Evolutionary conservation across 1,140 invertebrate species (phyloP).

Genomic region (Sitodiplosis mosellana): DNA sequence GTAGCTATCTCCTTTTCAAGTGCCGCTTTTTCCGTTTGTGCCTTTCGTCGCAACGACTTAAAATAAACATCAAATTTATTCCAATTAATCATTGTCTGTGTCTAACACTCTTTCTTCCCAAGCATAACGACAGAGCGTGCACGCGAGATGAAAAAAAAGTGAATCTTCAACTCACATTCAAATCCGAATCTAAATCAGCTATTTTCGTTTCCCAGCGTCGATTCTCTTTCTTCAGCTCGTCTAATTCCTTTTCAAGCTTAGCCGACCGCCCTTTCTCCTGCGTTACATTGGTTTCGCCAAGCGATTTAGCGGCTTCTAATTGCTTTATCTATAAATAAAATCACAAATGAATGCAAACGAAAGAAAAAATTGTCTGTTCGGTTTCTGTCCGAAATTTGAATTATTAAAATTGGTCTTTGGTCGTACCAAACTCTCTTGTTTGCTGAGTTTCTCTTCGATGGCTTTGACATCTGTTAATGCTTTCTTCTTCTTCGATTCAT

Average conservation of each 20-base stretch:
- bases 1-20: constrained; percentile 33
- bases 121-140: too few relatives aligned
- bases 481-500: constrained; percentile 18
- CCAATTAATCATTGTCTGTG: constrained; percentile 6
- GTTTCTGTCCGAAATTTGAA: too few relatives aligned
- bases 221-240: constrained; percentile 33
- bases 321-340: constrained; percentile 11
- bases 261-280: constrained; percentile 33
- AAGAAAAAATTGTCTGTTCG: too few relatives aligned
- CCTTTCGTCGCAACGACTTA: constrained; percentile 18
- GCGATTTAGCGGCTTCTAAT: constrained; percentile 13
- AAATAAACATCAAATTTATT: constrained; percentile 23
- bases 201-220: constrained; percentile 18
- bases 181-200: constrained; percentile 22
- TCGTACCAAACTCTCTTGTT: constrained; percentile 15
- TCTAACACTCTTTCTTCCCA: not conserved
- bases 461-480: constrained; percentile 16
- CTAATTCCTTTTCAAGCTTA: constrained; percentile 41
- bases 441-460: constrained; percentile 20
- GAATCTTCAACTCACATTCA: constrained; percentile 10
- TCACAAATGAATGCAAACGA: too few relatives aligned
- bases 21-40: constrained; percentile 8
- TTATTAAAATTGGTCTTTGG: too few relatives aligned
- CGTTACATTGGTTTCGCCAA: constrained; percentile 16
- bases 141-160: too few relatives aligned